phyloP scores from a whole-genome alignment of 2,888 invertebrate species.

The Chrysina gloriosa region DNA sequence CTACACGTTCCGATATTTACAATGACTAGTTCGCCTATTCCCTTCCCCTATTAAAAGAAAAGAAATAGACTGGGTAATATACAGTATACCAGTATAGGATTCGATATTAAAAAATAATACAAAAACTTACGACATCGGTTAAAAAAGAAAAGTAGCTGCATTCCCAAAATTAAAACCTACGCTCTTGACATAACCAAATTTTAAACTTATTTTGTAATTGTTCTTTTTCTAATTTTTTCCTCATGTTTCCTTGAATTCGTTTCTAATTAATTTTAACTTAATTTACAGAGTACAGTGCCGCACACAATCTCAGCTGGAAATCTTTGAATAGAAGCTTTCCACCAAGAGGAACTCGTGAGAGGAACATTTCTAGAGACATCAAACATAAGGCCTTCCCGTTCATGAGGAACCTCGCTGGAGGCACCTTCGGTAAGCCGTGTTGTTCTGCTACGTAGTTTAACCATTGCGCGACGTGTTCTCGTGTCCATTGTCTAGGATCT shows the following conservation, averaged over 20 bases:
- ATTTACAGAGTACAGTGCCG: conserved; percentile 69
- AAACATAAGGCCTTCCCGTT: conserved; percentile 84
- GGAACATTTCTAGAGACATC: conserved; percentile 82
- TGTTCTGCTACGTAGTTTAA: conserved; percentile 69
- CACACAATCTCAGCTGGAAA: conserved; percentile 75
- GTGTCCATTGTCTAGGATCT: conserved; percentile 80
- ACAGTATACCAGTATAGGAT: no score
- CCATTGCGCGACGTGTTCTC: conserved; percentile 78
- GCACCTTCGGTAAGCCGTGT: conserved; percentile 70
- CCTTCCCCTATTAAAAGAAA: background rate
- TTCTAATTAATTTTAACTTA: no score
- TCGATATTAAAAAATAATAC: background rate
- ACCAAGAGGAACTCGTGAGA: conserved; percentile 75
- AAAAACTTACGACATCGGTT: background rate
- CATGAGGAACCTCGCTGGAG: conserved; percentile 77
- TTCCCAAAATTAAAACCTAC: background rate
- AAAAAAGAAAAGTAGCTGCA: background rate
- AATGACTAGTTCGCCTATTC: conserved; percentile 10
- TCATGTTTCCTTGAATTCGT: no score
- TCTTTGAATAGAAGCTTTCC: conserved; percentile 78
- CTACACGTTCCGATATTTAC: background rate
- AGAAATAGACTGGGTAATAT: background rate
- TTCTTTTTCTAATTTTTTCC: no score
- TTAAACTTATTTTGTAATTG: no score
- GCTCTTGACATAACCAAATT: background rate